A percentile compares a stretch with the other conserved stretches of the same genome.
Evolutionary conservation across 1,140 invertebrate species (phyloP).

Genomic region (Anastrepha obliqua): DNA sequence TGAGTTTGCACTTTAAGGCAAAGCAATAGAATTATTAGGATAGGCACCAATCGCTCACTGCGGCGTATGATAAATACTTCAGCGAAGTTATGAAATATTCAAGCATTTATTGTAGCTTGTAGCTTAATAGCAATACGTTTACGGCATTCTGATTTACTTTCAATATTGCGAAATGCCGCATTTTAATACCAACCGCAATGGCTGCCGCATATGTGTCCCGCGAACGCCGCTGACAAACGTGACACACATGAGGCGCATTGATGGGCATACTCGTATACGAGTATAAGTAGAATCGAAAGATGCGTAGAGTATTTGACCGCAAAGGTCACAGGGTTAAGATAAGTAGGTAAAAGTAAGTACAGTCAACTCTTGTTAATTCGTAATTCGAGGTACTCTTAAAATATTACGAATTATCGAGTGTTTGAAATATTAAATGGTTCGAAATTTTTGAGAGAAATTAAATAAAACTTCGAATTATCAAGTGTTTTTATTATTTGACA

Average conservation of each 20-base stretch:
- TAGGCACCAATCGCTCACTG: background rate
- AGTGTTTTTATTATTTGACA: too few relatives aligned
- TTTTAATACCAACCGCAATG: constrained; percentile 5
- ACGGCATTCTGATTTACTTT: constrained; percentile 9
- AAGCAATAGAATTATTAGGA: background rate
- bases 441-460: too few relatives aligned
- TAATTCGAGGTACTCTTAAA: too few relatives aligned
- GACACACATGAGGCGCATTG: background rate
- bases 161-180: background rate
- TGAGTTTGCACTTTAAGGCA: background rate
- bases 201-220: background rate
- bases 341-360: too few relatives aligned
- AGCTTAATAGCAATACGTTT: background rate
- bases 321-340: too few relatives aligned
- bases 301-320: too few relatives aligned
- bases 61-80: constrained; percentile 22
- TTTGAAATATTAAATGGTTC: too few relatives aligned
- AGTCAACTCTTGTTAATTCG: too few relatives aligned
- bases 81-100: constrained; percentile 13
- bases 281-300: too few relatives aligned
- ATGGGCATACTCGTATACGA: background rate
- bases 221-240: background rate
- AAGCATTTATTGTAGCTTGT: background rate
- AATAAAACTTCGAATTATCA: too few relatives aligned
- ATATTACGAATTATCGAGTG: too few relatives aligned